These are phyloP conservation scores for Alloplasta piceator DNA, from an alignment of 2,888 invertebrate species.

Conservation along the genomic window DNA sequence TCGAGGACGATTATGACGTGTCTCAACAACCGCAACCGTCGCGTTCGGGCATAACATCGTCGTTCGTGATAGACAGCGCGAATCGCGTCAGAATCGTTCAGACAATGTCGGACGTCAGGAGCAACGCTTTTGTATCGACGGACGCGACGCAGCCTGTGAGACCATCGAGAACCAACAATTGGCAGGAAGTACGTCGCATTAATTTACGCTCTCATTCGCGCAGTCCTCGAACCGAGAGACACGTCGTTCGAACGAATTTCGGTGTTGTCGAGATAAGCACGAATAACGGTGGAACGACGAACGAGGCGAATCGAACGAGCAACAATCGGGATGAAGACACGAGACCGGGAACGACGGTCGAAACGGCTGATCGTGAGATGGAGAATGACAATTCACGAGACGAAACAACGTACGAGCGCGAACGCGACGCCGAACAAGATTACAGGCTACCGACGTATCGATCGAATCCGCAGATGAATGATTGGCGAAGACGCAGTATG, in stretches of 20 bases:
- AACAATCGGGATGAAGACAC: constrained; percentile 64
- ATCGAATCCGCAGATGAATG: constrained; percentile 70
- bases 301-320: constrained; percentile 42
- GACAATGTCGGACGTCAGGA: constrained; percentile 70
- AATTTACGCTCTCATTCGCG: constrained; percentile 69
- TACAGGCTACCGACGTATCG: constrained; percentile 67
- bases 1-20: constrained; percentile 67
- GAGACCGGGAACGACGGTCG: constrained; percentile 45
- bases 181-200: constrained; percentile 72
- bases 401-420: constrained; percentile 70
- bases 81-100: constrained; percentile 75
- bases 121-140: constrained; percentile 70
- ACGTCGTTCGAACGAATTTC: constrained; percentile 69
- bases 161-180: constrained; percentile 72
- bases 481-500: constrained; percentile 72
- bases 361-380: constrained; percentile 25
- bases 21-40: constrained; percentile 75
- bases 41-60: constrained; percentile 76
- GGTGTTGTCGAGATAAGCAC: constrained; percentile 72
- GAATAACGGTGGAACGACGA: constrained; percentile 50
- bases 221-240: constrained; percentile 69
- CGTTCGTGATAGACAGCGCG: constrained; percentile 77
- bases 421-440: constrained; percentile 68
- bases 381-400: constrained; percentile 66
- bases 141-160: constrained; percentile 71